These are phyloP conservation scores for Enteromius afrohamiltoni DNA, from an alignment of 2,797 vertebrate genomes.

Conservation along the genomic window DNA sequence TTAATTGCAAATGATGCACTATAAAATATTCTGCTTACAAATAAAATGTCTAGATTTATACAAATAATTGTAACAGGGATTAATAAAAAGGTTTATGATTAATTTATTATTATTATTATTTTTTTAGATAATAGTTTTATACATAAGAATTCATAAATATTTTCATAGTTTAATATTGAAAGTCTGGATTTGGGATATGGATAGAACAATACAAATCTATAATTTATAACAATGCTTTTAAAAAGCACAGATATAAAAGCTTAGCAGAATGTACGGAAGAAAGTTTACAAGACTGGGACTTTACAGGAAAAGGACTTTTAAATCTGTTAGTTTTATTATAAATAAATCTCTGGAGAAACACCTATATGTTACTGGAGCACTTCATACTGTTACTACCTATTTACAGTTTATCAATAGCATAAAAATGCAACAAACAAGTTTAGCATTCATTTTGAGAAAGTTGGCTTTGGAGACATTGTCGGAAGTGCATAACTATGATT, in stretches of 20 bases:
- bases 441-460: background rate
- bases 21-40: background rate
- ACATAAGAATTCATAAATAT: background rate
- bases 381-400: background rate
- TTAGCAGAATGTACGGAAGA: background rate
- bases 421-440: background rate
- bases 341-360: background rate
- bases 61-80: background rate
- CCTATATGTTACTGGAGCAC: background rate
- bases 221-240: background rate
- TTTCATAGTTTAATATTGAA: background rate
- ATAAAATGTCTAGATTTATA: background rate
- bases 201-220: background rate
- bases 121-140: background rate
- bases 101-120: background rate
- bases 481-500: constrained; percentile 30
- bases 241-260: background rate
- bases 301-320: background rate
- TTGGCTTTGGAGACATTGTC: background rate
- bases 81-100: background rate
- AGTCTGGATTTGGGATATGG: background rate
- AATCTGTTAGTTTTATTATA: background rate
- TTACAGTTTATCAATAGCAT: background rate
- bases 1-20: background rate
- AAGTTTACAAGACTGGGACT: background rate